These are phyloP conservation scores for Mallateleia sp. DNA, from an alignment of 2,888 invertebrate genomes.

Conservation along the genomic window DNA sequence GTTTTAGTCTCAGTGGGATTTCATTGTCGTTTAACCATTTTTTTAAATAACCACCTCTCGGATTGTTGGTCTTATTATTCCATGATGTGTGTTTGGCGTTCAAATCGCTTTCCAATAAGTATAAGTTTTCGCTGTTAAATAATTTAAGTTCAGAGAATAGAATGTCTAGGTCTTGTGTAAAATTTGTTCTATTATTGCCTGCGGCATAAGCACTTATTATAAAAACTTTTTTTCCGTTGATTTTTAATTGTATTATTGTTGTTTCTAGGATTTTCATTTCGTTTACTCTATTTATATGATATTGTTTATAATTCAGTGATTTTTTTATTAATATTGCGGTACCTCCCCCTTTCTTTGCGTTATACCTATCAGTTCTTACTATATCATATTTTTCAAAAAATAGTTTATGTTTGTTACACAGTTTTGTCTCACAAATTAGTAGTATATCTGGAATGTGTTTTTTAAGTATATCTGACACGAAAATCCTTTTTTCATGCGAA, in stretches of 20 bases:
- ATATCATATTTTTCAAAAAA: slow-evolving; percentile 10
- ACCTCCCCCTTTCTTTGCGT: slow-evolving; percentile 53
- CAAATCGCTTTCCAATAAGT: slow-evolving; percentile 24
- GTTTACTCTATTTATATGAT: background rate
- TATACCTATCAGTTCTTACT: slow-evolving; percentile 15
- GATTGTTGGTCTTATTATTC: slow-evolving; percentile 28
- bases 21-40: slow-evolving; percentile 22
- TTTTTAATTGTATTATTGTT: slow-evolving; percentile 28
- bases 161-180: slow-evolving; percentile 21
- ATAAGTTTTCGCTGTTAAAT: slow-evolving; percentile 15
- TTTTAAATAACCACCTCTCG: slow-evolving; percentile 25
- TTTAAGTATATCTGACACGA: too few relatives aligned
- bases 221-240: slow-evolving; percentile 7
- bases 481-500: too few relatives aligned
- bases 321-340: slow-evolving; percentile 73
- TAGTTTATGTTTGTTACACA: slow-evolving; percentile 5
- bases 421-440: slow-evolving; percentile 32
- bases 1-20: background rate
- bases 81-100: slow-evolving; percentile 37
- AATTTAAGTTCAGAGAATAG: slow-evolving; percentile 32
- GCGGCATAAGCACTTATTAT: slow-evolving; percentile 40
- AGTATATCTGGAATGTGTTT: slow-evolving; percentile 23
- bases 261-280: slow-evolving; percentile 42
- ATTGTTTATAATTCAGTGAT: slow-evolving; percentile 29
- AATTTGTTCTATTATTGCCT: background rate